Percentiles rank a stretch among this genome's conserved stretches.
Conservation (phyloP, 2,888 invertebrate species). For the Eristalis arbustorum region DNA sequence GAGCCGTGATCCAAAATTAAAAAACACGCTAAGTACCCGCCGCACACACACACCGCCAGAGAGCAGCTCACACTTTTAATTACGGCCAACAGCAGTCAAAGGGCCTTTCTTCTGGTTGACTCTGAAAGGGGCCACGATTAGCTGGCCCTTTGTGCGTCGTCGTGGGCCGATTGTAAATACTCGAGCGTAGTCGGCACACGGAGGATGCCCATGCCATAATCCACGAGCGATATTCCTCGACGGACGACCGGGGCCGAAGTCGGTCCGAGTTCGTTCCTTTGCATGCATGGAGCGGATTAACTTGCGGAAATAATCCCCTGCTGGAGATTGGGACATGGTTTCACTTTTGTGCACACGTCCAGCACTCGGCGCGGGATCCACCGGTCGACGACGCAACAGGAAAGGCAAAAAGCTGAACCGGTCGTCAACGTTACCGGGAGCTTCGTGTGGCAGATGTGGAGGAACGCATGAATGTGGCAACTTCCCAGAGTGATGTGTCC, state of each 20-base stretch:
- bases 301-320: conserved; percentile 68
- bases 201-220: conserved; percentile 45
- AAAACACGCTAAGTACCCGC: conserved; percentile 47
- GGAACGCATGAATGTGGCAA: conserved; percentile 21
- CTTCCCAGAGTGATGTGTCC: conserved; percentile 51
- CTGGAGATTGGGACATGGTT: conserved; percentile 57
- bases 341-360: conserved; percentile 24
- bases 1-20: conserved; percentile 59
- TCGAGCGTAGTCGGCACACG: conserved; percentile 32
- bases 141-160: conserved; percentile 46
- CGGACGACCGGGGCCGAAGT: conserved; percentile 35
- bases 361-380: not conserved
- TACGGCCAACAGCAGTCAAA: conserved; percentile 50
- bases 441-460: conserved; percentile 37
- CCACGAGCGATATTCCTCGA: conserved; percentile 56
- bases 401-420: conserved; percentile 59
- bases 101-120: conserved; percentile 21
- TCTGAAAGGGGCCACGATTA: conserved; percentile 58
- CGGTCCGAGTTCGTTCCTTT: conserved; percentile 41
- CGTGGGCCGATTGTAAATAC: conserved; percentile 13
- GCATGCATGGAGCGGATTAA: conserved; percentile 66
- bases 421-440: conserved; percentile 31
- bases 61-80: conserved; percentile 57
- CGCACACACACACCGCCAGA: not conserved
- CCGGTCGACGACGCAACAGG: conserved; percentile 24